phyloP scores from a whole-genome alignment of 2,797 vertebrate species.

The Acanthurus tractus region DNA sequence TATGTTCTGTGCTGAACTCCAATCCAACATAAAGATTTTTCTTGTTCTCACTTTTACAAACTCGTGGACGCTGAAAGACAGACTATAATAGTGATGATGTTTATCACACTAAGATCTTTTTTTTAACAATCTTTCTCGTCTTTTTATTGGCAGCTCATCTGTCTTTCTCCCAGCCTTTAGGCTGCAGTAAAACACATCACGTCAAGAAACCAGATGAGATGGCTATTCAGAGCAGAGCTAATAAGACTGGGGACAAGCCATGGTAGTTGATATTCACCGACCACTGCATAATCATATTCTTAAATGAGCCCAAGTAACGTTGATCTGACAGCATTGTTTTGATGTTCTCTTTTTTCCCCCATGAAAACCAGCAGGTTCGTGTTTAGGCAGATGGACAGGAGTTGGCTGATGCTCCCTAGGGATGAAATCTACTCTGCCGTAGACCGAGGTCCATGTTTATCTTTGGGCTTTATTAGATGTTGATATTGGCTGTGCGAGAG shows the following conservation, averaged over 20 bases:
- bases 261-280: conserved; percentile 59
- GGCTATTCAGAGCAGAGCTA: conserved; percentile 37
- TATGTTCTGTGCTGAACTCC: conserved; percentile 50
- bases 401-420: conserved; percentile 82
- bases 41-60: conserved; percentile 60
- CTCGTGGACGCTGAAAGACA: conserved; percentile 63
- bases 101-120: conserved; percentile 44
- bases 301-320: conserved; percentile 42
- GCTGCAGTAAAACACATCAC: conserved; percentile 36
- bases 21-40: conserved; percentile 69
- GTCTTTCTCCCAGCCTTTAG: conserved; percentile 26
- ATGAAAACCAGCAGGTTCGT: conserved; percentile 84
- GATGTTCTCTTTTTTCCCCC: conserved; percentile 53
- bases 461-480: conserved; percentile 88
- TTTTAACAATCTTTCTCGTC: conserved; percentile 32
- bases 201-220: conserved; percentile 50
- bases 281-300: conserved; percentile 57
- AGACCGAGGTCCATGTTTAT: conserved; percentile 85
- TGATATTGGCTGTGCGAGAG: conserved; percentile 85
- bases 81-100: conserved; percentile 50
- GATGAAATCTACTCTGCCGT: conserved; percentile 87
- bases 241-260: conserved; percentile 33
- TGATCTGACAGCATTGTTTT: conserved; percentile 69
- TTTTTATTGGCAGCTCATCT: conserved; percentile 30
- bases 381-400: conserved; percentile 86